Percentiles rank a stretch among this genome's conserved stretches.
Conservation (phyloP, 1,140 invertebrate genomes). For the Trichomalopsis sarcophagae region DNA sequence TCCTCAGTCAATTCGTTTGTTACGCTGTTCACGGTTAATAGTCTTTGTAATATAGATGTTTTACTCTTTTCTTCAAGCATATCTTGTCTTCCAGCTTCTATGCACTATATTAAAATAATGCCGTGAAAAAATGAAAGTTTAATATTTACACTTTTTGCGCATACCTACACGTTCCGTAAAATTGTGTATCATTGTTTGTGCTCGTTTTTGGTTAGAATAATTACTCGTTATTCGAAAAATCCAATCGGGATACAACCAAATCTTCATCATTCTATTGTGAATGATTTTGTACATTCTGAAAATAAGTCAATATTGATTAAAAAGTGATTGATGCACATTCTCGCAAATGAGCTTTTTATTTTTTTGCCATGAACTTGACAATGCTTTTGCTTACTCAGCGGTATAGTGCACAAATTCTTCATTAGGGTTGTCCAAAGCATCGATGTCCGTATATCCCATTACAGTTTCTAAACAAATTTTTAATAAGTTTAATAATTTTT, state of each 20-base stretch:
- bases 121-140: neutral
- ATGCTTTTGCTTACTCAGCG: constrained; percentile 46
- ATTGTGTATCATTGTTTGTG: constrained; percentile 58
- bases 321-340: neutral
- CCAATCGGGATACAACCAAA: constrained; percentile 63
- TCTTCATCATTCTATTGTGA: constrained; percentile 64
- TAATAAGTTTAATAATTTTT: neutral
- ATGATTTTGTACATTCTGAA: constrained; percentile 66
- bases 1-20: constrained; percentile 57
- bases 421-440: constrained; percentile 54
- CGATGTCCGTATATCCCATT: constrained; percentile 68
- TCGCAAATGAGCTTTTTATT: too few species aligned
- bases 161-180: constrained; percentile 64
- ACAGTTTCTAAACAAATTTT: constrained; percentile 66
- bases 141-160: neutral
- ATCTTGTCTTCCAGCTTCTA: constrained; percentile 8
- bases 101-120: constrained; percentile 28
- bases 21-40: constrained; percentile 25
- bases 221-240: constrained; percentile 57
- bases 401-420: constrained; percentile 67
- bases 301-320: constrained; percentile 47
- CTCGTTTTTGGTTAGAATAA: constrained; percentile 58
- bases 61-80: neutral
- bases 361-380: neutral
- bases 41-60: constrained; percentile 39